Percentiles rank a stretch among this genome's conserved stretches.
Evolutionary conservation across 92 coral and sea anemone genomes (phyloP).

Genomic region (Porites rus): DNA sequence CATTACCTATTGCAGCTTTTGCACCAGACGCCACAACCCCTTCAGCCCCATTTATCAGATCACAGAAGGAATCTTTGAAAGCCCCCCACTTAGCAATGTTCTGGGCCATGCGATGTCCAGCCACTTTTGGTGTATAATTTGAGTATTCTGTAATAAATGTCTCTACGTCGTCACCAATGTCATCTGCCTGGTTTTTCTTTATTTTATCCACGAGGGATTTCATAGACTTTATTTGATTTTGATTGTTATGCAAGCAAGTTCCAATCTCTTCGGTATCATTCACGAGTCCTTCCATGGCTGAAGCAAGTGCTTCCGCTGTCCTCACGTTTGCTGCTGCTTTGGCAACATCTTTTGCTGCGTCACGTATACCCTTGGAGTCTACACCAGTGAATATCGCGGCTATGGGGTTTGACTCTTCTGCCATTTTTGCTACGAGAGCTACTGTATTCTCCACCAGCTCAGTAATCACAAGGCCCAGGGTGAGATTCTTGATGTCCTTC

Average conservation of each 20-base stretch:
- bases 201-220: constrained; percentile 17
- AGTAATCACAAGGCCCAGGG: constrained; percentile 1
- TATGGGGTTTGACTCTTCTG: constrained; percentile 43
- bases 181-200: neutral
- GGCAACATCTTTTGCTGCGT: constrained; percentile 24
- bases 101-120: constrained; percentile 25
- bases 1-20: constrained; percentile 25
- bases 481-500: neutral
- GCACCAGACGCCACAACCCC: constrained; percentile 24
- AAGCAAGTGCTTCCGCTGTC: neutral
- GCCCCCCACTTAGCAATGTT: constrained; percentile 60
- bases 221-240: constrained; percentile 19
- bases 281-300: neutral
- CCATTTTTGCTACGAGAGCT: constrained; percentile 2
- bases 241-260: constrained; percentile 33
- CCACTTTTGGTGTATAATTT: constrained; percentile 62
- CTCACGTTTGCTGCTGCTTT: neutral
- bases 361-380: constrained; percentile 9
- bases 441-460: constrained; percentile 29
- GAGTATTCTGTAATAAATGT: constrained; percentile 53
- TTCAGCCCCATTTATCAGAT: constrained; percentile 31
- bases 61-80: constrained; percentile 51
- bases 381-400: constrained; percentile 40
- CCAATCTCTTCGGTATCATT: constrained; percentile 18
- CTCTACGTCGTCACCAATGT: constrained; percentile 29